A percentile compares a stretch with the other conserved stretches of the same genome.
Conservation (phyloP, 2,797 vertebrate species). For the Lepidocolaptes lacrymiger region DNA sequence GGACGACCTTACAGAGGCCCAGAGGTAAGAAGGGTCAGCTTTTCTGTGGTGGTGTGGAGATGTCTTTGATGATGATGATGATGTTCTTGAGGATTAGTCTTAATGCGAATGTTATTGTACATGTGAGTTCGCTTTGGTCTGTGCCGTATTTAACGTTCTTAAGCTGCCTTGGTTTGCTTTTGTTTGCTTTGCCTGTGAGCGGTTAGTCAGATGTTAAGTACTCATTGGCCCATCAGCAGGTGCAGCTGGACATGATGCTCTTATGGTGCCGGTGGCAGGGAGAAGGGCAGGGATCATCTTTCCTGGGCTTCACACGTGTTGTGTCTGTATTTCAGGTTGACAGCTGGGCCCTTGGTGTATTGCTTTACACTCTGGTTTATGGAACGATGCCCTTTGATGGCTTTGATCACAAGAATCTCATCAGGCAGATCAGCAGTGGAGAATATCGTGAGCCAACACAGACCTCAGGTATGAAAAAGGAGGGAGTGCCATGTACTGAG, state of each 20-base stretch:
- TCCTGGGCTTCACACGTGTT: neutral
- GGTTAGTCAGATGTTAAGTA: neutral
- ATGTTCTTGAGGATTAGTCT: neutral
- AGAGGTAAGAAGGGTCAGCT: constrained; percentile 82
- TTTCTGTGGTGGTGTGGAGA: neutral
- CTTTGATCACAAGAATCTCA: constrained; percentile 98
- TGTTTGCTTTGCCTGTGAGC: neutral
- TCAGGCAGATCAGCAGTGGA: constrained; percentile 98
- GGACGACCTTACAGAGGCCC: constrained; percentile 96
- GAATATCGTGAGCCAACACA: constrained; percentile 98
- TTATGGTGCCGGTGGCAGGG: neutral
- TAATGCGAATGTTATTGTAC: neutral
- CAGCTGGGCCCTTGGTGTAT: constrained; percentile 98
- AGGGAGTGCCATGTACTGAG: neutral
- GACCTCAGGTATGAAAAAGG: constrained; percentile 88
- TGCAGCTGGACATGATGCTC: neutral
- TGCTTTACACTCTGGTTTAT: constrained; percentile 97
- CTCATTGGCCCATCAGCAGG: neutral
- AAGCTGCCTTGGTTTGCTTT: neutral
- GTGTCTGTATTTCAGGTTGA: constrained; percentile 88
- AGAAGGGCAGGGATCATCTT: neutral
- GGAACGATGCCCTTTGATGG: constrained; percentile 99
- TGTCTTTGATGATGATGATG: neutral
- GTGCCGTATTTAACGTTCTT: neutral
- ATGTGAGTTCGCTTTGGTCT: neutral